These are phyloP conservation scores for Pogona vitticeps DNA, from an alignment of 2,113 vertebrate species.

Conservation along the genomic window DNA sequence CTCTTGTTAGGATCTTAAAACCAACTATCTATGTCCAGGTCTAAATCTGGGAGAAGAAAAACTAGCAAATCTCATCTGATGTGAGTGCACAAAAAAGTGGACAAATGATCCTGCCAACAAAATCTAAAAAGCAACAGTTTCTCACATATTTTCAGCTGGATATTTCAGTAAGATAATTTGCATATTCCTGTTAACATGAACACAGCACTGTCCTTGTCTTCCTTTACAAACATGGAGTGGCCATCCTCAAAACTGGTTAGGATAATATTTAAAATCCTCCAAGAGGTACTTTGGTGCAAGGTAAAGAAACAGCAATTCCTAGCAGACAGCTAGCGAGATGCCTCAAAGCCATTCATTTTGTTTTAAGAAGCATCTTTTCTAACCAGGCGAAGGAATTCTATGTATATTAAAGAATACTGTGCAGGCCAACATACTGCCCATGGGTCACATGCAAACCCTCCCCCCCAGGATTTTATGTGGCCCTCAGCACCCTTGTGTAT, in stretches of 20 bases:
- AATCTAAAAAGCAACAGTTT: neutral
- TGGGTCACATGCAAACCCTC: too few species aligned
- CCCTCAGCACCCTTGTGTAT: too few species aligned
- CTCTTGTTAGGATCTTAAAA: neutral
- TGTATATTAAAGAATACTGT: neutral
- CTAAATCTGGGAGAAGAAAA: neutral
- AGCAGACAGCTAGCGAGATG: neutral
- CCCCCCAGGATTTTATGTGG: neutral
- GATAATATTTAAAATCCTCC: neutral
- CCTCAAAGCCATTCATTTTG: neutral
- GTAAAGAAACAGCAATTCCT: neutral
- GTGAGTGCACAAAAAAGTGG: conserved; percentile 15
- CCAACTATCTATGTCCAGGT: neutral
- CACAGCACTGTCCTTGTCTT: neutral
- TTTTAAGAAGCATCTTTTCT: neutral
- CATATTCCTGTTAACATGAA: neutral
- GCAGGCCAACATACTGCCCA: neutral
- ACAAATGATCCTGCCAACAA: neutral
- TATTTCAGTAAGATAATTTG: neutral
- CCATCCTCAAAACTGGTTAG: neutral
- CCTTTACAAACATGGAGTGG: neutral
- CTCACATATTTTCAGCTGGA: neutral
- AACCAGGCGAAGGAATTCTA: neutral
- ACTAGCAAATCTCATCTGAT: neutral
- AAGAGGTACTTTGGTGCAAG: neutral